Conservation (phyloP, 2,113 vertebrate genomes). For the Tychaedon coryphoeus region DNA sequence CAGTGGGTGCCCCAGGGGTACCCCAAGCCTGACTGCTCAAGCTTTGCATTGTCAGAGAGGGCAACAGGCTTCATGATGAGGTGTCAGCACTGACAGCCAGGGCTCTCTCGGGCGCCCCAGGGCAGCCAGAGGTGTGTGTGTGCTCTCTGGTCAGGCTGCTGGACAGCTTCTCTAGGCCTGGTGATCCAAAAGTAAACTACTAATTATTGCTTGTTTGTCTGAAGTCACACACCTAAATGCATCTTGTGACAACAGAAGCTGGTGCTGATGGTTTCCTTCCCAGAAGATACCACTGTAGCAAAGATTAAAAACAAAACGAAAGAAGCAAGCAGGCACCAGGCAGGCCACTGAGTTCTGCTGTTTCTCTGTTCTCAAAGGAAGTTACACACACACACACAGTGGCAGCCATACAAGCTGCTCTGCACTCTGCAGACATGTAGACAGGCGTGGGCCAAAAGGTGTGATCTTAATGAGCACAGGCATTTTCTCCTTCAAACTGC, state of each 20-base stretch:
- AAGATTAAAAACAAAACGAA: background rate
- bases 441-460: background rate
- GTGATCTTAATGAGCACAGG: background rate
- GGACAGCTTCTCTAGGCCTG: background rate
- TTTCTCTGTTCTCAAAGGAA: background rate
- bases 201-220: conserved; percentile 51
- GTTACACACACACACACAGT: background rate
- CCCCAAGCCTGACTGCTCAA: background rate
- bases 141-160: background rate
- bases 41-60: background rate
- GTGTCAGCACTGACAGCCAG: background rate
- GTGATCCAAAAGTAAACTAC: background rate
- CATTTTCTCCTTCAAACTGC: background rate
- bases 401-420: background rate
- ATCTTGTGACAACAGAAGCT: conserved; percentile 39
- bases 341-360: background rate
- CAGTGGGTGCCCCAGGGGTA: background rate
- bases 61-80: background rate
- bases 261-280: conserved; percentile 15
- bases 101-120: background rate
- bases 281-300: background rate
- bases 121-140: background rate
- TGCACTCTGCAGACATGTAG: background rate
- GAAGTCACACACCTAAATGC: background rate
- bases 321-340: background rate